Evolutionary conservation across 2,797 vertebrate species (phyloP), one percentile per base, ranked within the genome.

Genomic region (Syngnathus rostellatus): DNA sequence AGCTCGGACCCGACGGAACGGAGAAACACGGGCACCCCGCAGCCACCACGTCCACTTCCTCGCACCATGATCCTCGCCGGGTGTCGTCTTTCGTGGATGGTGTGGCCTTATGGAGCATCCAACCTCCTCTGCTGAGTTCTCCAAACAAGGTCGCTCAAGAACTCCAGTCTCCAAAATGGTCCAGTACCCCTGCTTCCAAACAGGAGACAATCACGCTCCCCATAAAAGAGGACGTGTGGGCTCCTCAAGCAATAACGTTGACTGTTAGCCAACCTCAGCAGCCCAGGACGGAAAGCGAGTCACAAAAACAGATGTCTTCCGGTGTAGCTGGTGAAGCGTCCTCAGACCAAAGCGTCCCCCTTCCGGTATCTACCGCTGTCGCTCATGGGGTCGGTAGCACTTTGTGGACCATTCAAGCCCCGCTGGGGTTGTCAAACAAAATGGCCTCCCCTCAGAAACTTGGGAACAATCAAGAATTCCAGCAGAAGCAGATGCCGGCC

Each of bases 81-180:
- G 77, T 81, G 17, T 23, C 77, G 17, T 41, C 72, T 23, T 86
- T 78, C 57, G 62, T 78, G 6, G 87, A 90, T 0, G 83, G 86
- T 8, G 85, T 86, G n/a, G 87, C 81, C 25, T 72, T 87, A 74
- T 85, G 88, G 85, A 87, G 85, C 37, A 12, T 86, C 39, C 81
- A 81, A 69, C 80, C 84, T 0, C 37, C 79, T 66, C 58, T 77
- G 0, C 48, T 73, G 62, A 77, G 63, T 68, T 82, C 84, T 31
- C 68, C 73, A 23, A 85, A 74, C 63, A 85, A 81, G 69, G 71
- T 73, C 0, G 63, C 73, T 19, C 79, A 81, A 64, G 85, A 87
- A 62, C 73, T 83, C n/a, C 84, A 89, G 72, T 68, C 81, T 63
- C 70, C 76, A n/a, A 72, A 78, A 25, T 84, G 86, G 87, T 40